Evolutionary conservation across 2,113 vertebrate species (phyloP).

Genomic region (Cephalopholis sonnerati): DNA sequence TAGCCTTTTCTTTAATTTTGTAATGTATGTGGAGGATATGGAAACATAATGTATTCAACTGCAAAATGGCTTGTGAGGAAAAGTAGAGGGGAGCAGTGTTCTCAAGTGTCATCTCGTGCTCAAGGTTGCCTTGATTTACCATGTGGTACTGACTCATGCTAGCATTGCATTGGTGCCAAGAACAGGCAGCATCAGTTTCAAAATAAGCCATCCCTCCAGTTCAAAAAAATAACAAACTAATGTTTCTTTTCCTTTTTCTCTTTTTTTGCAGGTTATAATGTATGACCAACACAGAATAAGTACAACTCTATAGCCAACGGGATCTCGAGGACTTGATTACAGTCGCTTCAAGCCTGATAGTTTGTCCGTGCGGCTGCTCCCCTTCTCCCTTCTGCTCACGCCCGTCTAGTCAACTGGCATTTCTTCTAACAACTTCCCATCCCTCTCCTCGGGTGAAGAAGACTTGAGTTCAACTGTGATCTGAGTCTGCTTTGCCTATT

Average conservation of each 20-base stretch:
- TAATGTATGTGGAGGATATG: neutral
- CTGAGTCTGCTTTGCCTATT: slow-evolving; percentile 75
- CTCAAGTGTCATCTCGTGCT: neutral
- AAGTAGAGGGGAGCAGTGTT: neutral
- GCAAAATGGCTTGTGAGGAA: neutral
- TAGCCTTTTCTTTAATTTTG: neutral
- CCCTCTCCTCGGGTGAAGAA: slow-evolving; percentile 78
- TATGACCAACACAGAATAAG: slow-evolving; percentile 95
- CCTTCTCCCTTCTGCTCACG: slow-evolving; percentile 74
- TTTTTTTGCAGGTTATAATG: slow-evolving; percentile 91
- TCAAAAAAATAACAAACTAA: neutral
- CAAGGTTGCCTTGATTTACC: slow-evolving; percentile 25
- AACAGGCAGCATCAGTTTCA: slow-evolving; percentile 20
- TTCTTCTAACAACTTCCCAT: slow-evolving; percentile 78
- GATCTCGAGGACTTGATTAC: slow-evolving; percentile 93
- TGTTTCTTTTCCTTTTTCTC: neutral
- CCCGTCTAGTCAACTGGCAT: slow-evolving; percentile 80
- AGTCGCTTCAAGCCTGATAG: slow-evolving; percentile 98
- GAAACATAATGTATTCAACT: neutral
- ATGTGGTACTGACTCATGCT: slow-evolving; percentile 44
- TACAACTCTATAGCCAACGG: slow-evolving; percentile 96
- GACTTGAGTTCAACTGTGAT: slow-evolving; percentile 65
- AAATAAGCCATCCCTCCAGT: neutral
- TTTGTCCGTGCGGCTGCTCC: slow-evolving; percentile 88
- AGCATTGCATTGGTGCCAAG: slow-evolving; percentile 12